Evolutionary conservation across 2,113 vertebrate species (phyloP).

Genomic region (Sphyrna mokarran): DNA sequence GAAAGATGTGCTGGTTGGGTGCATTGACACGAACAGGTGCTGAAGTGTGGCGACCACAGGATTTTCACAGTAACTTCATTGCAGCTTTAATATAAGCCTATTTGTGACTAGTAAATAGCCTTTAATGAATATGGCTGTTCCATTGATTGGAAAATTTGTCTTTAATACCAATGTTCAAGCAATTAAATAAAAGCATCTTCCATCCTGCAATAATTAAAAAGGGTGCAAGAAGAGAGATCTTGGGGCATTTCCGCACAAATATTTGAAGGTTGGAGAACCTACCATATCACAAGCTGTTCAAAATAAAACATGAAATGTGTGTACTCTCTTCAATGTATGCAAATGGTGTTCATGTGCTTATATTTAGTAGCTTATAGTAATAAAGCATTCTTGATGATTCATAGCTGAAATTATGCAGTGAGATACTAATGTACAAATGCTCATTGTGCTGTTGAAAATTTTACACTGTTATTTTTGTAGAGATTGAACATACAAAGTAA

Average conservation of each 20-base stretch:
- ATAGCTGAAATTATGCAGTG: background rate
- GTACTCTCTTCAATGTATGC: background rate
- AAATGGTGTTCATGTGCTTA: background rate
- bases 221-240: background rate
- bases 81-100: too few relatives aligned
- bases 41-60: too few relatives aligned
- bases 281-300: background rate
- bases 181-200: background rate
- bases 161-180: background rate
- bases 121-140: background rate
- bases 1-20: too few relatives aligned
- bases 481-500: background rate
- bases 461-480: background rate
- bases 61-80: too few relatives aligned
- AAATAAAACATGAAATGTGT: background rate
- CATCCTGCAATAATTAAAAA: background rate
- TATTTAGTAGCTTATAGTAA: background rate
- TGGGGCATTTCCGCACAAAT: background rate
- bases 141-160: background rate
- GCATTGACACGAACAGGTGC: too few relatives aligned
- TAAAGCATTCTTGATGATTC: background rate
- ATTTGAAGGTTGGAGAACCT: background rate
- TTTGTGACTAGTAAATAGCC: too few relatives aligned
- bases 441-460: background rate
- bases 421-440: background rate